Evolutionary conservation across 2,888 invertebrate genomes (phyloP), one percentile per base, ranked within the genome.

Genomic region (Urechis unicinctus): DNA sequence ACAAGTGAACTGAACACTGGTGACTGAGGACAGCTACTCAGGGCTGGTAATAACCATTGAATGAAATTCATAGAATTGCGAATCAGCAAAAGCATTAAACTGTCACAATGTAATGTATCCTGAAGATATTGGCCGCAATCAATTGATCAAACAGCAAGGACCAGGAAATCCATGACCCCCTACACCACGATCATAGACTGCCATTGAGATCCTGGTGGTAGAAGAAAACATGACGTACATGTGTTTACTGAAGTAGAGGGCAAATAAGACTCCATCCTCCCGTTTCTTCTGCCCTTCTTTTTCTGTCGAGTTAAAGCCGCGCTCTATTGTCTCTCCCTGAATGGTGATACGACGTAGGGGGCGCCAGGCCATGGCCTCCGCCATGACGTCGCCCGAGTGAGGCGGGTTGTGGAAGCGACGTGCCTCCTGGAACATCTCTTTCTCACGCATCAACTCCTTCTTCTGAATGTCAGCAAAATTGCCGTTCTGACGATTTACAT

Each of bases 381-480:
- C 36, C 36, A 36, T 13, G 36, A n/a, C n/a, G n/a, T n/a, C n/a
- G n/a, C n/a, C n/a, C n/a, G n/a, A n/a, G n/a, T n/a, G n/a, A n/a
- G n/a, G n/a, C n/a, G n/a, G n/a, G n/a, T n/a, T n/a, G n/a, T n/a
- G n/a, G n/a, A n/a, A n/a, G n/a, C n/a, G n/a, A n/a, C n/a, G n/a
- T 17, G 36, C 36, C 17, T 36, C 9, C 9, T 9, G 9, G 36
- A 74, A 67, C 45, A 61, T 58, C 63, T 73, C 72, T 66, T 78
- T 84, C 80, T 96, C 96, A 67, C 87, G 83, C 58, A 85, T 84
- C 69, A 89, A 86, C 74, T 96, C 96, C 81, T 91, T 85, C 74
- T 89, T 85, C 73, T 91, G 91, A 88, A 92, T 88, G 70, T 93
- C 92, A 36, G 86, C 88, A 78, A 95, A 95, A 26, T 67, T 66